Base-by-base conservation (phyloP, 2,113 vertebrate genomes). In the Percopsis transmontana region DNA sequence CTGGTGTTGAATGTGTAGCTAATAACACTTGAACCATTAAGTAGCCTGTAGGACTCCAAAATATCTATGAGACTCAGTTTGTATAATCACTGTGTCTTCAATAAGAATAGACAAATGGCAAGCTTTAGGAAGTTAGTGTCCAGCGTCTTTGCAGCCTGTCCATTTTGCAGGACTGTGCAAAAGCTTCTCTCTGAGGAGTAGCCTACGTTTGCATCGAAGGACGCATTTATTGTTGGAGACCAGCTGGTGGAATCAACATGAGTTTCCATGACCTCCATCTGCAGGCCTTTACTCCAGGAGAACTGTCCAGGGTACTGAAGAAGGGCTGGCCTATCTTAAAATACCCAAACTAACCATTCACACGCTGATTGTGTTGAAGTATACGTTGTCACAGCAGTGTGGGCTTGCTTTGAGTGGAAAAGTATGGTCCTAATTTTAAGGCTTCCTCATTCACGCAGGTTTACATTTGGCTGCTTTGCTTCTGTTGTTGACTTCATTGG, bases 241-340 rank as follows among this genome's bases (percentile, higher is more conserved):
- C 77, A 80, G 72, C 81, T 79, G 83, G 58, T 73, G 53, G 50
- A 57, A 2, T 16, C 58, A 42, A 23, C 76, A 48, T 14, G 58
- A 59, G 65, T 48, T 51, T 50, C 52, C 24, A 40, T 55, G 73
- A 79, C 77, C 66, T 62, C 56, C 71, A 39, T 71, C 60, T 57
- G 27, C 54, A 2, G 63, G 33, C 0, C 62, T 21, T 59, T 33
- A 9, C 12, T 47, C 48, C 47, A 55, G 11, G 74, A 70, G 73
- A 82, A 74, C 88, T 90, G 84, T 89, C 87, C 85, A 82, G 55
- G 84, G 87, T 90, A 82, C 89, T 88, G 88, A 91, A 80, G 42
- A 33, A 4, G 5, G 27, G 27, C 27, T 33, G 27, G 27, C 27
- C 5, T 33, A 33, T 33, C 27, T 3, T 33, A 33, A 33, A 33